phyloP scores from a whole-genome alignment of 2,113 vertebrate species.

The Pipra filicauda region DNA sequence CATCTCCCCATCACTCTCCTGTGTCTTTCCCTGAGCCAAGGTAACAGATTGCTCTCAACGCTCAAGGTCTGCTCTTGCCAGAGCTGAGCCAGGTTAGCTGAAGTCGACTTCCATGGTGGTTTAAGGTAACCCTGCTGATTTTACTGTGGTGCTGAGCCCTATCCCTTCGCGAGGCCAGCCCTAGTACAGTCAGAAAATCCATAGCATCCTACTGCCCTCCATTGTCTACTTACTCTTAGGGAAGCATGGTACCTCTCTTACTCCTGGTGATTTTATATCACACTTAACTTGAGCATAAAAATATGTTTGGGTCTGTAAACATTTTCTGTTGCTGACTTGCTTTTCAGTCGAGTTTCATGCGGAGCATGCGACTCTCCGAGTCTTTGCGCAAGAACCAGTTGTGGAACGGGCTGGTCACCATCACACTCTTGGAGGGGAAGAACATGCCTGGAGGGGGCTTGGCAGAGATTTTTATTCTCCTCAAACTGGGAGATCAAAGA shows the following conservation, averaged over 20 bases:
- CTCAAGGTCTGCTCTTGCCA: background rate
- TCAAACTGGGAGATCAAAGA: slow-evolving; percentile 90
- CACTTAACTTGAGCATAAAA: background rate
- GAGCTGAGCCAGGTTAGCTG: background rate
- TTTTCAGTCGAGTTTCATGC: slow-evolving; percentile 70
- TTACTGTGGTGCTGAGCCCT: background rate
- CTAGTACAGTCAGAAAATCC: background rate
- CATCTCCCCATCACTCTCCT: accelerated
- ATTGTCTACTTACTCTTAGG: background rate
- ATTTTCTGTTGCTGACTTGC: background rate
- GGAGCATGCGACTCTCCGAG: slow-evolving; percentile 74
- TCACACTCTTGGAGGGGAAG: slow-evolving; percentile 89
- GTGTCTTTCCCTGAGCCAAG: background rate
- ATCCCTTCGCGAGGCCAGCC: accelerated
- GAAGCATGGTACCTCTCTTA: background rate
- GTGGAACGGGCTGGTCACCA: slow-evolving; percentile 86
- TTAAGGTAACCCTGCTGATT: background rate
- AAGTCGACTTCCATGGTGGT: background rate
- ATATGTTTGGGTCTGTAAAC: background rate
- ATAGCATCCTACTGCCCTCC: background rate
- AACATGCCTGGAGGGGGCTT: slow-evolving; percentile 80
- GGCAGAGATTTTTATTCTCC: slow-evolving; percentile 87
- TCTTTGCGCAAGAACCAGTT: slow-evolving; percentile 83
- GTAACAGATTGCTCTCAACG: background rate
- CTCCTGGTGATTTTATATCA: background rate